Conservation (phyloP, 1,140 invertebrate species). For the Diabrotica undecimpunctata region DNA sequence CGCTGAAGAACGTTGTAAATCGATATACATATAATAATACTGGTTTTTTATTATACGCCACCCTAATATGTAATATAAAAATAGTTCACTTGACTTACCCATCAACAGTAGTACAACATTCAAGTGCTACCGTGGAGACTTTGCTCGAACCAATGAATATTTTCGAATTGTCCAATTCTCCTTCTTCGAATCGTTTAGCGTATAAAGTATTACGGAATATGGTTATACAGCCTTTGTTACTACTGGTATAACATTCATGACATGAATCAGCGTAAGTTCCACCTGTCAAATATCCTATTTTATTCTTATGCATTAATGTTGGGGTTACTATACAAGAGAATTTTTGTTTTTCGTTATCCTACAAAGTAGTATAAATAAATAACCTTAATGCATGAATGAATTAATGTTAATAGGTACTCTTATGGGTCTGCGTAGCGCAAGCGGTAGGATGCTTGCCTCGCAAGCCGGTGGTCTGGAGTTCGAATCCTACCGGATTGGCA, state of each 20-base stretch:
- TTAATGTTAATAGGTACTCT: too few species aligned
- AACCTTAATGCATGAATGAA: too few species aligned
- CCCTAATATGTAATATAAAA: not conserved
- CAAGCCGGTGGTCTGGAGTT: too few species aligned
- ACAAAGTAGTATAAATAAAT: too few species aligned
- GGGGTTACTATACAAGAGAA: conserved; percentile 23
- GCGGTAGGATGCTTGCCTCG: too few species aligned
- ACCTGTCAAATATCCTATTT: conserved; percentile 33
- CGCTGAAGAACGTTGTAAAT: too few species aligned
- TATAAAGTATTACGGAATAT: conserved; percentile 40
- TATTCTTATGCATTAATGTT: conserved; percentile 24
- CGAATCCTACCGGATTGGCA: too few species aligned
- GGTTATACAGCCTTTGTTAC: conserved; percentile 32
- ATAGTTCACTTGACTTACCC: conserved; percentile 25
- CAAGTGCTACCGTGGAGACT: conserved; percentile 23
- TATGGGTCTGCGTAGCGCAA: too few species aligned
- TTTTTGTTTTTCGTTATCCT: conserved; percentile 24
- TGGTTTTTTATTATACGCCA: too few species aligned
- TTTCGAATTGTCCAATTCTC: conserved; percentile 30
- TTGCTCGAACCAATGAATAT: conserved; percentile 39
- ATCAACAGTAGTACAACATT: conserved; percentile 26
- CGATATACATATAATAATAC: too few species aligned
- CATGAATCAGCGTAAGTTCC: conserved; percentile 34
- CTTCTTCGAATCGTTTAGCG: conserved; percentile 27
- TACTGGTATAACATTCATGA: conserved; percentile 35